Conservation (phyloP, 2,888 invertebrate species). For the Scrobipalpa costella region DNA sequence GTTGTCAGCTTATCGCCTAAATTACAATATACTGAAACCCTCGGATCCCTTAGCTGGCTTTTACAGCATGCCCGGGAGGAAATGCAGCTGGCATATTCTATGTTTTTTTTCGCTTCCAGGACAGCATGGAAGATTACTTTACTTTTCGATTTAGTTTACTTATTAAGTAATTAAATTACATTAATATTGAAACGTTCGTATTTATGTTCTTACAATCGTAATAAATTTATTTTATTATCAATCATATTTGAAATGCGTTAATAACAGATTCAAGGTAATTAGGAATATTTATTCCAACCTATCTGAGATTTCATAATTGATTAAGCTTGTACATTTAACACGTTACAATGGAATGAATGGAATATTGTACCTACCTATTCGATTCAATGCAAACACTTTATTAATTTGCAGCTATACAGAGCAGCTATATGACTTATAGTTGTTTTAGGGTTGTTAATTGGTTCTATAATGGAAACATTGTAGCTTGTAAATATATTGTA, state of each 20-base stretch:
- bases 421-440: constrained; percentile 2
- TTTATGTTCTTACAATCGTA: neutral
- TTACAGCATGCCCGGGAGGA: too few relatives aligned
- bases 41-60: too few relatives aligned
- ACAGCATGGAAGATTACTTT: neutral
- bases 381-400: constrained; percentile 17
- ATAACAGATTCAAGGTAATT: constrained; percentile 6
- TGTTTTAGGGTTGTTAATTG: constrained; percentile 21
- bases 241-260: constrained; percentile 6
- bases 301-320: constrained; percentile 10
- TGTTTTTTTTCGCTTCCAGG: too few relatives aligned
- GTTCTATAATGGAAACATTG: constrained; percentile 24
- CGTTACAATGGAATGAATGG: constrained; percentile 15
- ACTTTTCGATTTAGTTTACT: neutral
- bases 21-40: too few relatives aligned
- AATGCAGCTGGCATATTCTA: too few relatives aligned
- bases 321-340: constrained; percentile 17
- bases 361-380: constrained; percentile 19
- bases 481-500: constrained; percentile 29
- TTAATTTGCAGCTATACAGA: constrained; percentile 13
- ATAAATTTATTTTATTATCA: neutral
- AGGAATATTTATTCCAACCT: constrained; percentile 6
- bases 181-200: neutral
- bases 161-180: too few relatives aligned
- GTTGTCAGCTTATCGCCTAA: too few relatives aligned